Evolutionary conservation across 1,140 invertebrate species (phyloP).

Genomic region (Venustaconcha ellipsiformis): DNA sequence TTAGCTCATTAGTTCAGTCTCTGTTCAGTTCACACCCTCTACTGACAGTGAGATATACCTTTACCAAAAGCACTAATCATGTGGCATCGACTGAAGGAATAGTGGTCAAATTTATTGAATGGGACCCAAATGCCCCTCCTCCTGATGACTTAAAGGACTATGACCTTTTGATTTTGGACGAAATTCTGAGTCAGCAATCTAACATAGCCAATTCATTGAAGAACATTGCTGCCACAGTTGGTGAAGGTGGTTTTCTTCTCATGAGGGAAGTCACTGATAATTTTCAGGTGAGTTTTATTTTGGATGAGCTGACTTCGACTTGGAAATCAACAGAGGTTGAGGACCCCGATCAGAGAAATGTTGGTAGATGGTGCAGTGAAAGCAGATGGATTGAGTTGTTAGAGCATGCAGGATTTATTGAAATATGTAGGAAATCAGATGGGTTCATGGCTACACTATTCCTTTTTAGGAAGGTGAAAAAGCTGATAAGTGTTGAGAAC

Average conservation of each 20-base stretch:
- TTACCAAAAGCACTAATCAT: background rate
- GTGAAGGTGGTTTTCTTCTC: background rate
- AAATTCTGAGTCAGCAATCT: background rate
- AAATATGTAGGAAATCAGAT: background rate
- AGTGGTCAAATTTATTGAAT: background rate
- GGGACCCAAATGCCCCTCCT: background rate
- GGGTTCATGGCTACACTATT: background rate
- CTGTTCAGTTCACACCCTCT: constrained; percentile 1
- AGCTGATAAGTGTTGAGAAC: background rate
- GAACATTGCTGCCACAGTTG: background rate
- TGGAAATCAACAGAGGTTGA: background rate
- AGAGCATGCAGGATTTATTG: background rate
- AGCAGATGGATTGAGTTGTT: background rate
- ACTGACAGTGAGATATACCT: background rate
- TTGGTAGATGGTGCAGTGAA: background rate
- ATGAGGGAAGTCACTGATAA: background rate
- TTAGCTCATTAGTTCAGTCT: background rate
- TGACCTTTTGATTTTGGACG: background rate
- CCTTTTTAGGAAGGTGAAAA: background rate
- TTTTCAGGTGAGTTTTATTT: background rate
- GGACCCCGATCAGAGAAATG: background rate
- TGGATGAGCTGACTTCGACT: background rate
- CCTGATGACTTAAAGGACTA: background rate
- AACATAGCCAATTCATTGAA: background rate
- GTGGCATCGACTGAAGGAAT: background rate